Evolutionary conservation across 2,113 vertebrate genomes (phyloP), one percentile per base, ranked within the genome.

Genomic region (Toxotes chatareus): DNA sequence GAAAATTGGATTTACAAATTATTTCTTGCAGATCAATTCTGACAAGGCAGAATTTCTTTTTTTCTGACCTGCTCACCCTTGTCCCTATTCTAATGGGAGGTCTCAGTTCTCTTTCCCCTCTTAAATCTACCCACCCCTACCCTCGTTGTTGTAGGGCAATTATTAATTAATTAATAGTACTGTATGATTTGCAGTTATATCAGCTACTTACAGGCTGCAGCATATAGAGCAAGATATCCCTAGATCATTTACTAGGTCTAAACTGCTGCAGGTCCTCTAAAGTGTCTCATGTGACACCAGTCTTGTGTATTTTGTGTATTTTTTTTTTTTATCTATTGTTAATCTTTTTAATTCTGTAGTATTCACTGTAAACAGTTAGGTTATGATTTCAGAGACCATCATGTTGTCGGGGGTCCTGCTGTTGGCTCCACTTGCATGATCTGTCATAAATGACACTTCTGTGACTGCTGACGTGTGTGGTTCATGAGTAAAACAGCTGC

Each of bases 371-470:
- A 27, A 11, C 42, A 8, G 42, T 44, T 0, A 40, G 38, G 6
- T 40, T 40, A 44, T 13, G 16, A 3, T 17, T 47, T 47, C 21
- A 53, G 51, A 23, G 51, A 53, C n/a, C 51, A n/a, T 55, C n/a
- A 17, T 59, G 2, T 59, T 51, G 49, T 47, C 14, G 49, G 6
- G 2, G 21, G 49, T 51, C 49, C 47, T 21, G 19, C 9, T 32
- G 13, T 16, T 59, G 13, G 47, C 46, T 74, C 6, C 71, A 16
- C 46, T 66, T 34, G 32, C 13, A 34, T 19, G 61, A 83, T 67
- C 59, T 44, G 38, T 83, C 75, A 77, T 63, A 36, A 69, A 67
- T 21, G 46, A 14, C 34, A 49, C 4, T 40, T 51, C 68, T 74
- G 68, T 21, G n/a, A 27, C 42, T 75, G 42, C 56, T 65, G 68